Base-by-base conservation (phyloP, 2,797 vertebrate species). In the Lagorchestes hirsutus region DNA sequence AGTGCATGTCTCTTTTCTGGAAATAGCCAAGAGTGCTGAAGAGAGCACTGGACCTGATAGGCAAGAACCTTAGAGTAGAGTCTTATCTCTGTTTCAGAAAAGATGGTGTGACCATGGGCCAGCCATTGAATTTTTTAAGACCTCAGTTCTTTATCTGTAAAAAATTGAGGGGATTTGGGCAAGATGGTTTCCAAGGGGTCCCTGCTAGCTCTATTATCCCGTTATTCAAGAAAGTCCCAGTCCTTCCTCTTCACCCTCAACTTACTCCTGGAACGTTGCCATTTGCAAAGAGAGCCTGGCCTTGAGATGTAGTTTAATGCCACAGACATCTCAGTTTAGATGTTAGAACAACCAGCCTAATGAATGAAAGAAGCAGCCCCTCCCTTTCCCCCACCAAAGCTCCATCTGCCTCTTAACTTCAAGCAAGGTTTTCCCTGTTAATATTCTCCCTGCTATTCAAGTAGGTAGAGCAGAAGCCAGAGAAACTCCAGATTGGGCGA, bases 321-420 rank as follows among this genome's bases (percentile, higher is more conserved):
- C 40, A 74, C 5, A 74, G 16, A 40, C 62, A 22, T 27, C 9
- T 27, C 40, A 87, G 40, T 50, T 11, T 50, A 3, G 40, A 5
- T 0, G 22, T 87, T 50, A 50, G 74, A 87, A 87, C 24, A n/a
- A n/a, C 58, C 54, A 0, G 0, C 55, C 34, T 93, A 54, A 94
- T 92, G 96, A 67, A 57, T 2, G 46, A 90, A 92, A 94, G 96
- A 92, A 91, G 56, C 92, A 3, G 4, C 24, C 6, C 0, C 0
- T 0, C 54, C 50, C 22, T 27, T 93, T 3, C 0, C 0, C 0
- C 56, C 55, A 95, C 52, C 56, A 74, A 67, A 94, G 27, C 55
- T 94, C 94, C 56, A 94, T 93, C 93, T 96, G 92, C 62, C 12
- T 94, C 95, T 96, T 95, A 94, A 54, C 62, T 94, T 93, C 34